Evolutionary conservation across 2,797 vertebrate genomes (phyloP).

Genomic region (Oreochromis grahami): DNA sequence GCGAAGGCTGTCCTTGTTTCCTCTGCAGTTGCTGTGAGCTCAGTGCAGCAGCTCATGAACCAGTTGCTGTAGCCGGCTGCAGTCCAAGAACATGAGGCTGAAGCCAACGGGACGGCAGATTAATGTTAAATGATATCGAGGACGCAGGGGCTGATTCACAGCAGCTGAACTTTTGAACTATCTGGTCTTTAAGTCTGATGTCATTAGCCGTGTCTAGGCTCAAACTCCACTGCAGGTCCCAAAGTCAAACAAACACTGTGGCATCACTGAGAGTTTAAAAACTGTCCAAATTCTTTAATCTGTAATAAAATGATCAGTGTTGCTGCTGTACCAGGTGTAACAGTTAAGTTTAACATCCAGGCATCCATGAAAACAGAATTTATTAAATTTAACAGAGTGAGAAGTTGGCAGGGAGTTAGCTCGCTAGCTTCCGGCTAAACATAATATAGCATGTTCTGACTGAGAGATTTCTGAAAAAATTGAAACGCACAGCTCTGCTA

Average conservation of each 20-base stretch:
- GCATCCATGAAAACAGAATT: background rate
- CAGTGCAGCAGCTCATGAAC: background rate
- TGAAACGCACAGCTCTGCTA: too few relatives aligned
- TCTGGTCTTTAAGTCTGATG: background rate
- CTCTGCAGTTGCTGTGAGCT: too few relatives aligned
- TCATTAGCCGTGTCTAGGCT: background rate
- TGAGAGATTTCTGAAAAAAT: too few relatives aligned
- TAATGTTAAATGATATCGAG: background rate
- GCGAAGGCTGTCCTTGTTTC: too few relatives aligned
- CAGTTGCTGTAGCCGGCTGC: background rate
- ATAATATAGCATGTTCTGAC: too few relatives aligned
- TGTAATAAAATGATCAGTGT: rapidly evolving
- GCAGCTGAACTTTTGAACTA: background rate
- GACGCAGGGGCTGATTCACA: background rate
- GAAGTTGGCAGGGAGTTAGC: too few relatives aligned
- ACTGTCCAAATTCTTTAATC: background rate
- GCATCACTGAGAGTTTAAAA: background rate
- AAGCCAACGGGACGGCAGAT: background rate
- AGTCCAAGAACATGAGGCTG: background rate
- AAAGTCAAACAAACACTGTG: background rate
- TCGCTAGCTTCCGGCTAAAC: too few relatives aligned
- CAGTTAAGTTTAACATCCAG: background rate
- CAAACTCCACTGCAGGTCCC: background rate
- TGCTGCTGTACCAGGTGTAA: rapidly evolving
- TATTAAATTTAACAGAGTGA: too few relatives aligned